Evolutionary conservation across 2,113 vertebrate genomes (phyloP).

Genomic region (Orthonyx spaldingii): DNA sequence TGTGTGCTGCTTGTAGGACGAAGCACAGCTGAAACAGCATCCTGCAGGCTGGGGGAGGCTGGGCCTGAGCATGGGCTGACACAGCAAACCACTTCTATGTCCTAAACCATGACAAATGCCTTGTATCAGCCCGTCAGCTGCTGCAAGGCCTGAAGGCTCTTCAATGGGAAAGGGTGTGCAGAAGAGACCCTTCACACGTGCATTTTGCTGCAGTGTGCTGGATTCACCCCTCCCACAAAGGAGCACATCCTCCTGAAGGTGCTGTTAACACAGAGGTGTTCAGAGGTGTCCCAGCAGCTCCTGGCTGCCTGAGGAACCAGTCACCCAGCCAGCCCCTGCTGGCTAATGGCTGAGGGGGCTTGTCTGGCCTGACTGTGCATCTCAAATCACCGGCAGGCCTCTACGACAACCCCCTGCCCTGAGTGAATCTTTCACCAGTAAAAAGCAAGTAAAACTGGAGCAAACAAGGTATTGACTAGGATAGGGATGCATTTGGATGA

Average conservation of each 20-base stretch:
- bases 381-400: background rate
- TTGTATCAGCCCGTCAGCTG: accelerated
- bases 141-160: background rate
- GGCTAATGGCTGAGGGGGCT: background rate
- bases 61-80: background rate
- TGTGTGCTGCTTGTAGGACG: background rate
- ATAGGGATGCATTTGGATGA: background rate
- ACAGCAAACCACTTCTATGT: background rate
- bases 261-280: background rate
- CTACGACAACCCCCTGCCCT: accelerated
- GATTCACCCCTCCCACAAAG: background rate
- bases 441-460: background rate
- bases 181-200: accelerated
- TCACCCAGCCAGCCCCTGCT: accelerated
- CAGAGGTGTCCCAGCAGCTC: background rate
- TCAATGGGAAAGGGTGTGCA: background rate
- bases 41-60: background rate
- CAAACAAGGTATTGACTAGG: background rate
- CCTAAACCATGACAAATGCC: accelerated
- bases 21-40: background rate
- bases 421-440: background rate
- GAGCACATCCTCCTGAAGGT: background rate
- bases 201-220: accelerated
- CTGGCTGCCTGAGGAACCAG: background rate
- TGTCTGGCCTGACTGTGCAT: accelerated